Evolutionary conservation across 2,797 vertebrate genomes (phyloP).

Genomic region (Trematomus bernacchii): DNA sequence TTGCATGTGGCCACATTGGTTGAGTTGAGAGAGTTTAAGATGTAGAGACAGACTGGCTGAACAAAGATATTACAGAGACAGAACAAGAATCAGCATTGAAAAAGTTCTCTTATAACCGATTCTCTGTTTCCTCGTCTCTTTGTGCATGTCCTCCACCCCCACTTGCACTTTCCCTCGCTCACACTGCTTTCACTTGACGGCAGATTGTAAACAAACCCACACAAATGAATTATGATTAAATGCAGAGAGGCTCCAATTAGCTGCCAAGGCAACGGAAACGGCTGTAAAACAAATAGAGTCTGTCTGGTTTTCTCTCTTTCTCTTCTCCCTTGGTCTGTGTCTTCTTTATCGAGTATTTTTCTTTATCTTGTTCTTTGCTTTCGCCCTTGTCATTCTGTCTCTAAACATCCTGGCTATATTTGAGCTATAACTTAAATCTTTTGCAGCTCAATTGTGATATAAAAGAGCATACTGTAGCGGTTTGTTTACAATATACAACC

Average conservation of each 20-base stretch:
- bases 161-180: constrained; percentile 4
- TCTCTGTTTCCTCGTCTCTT: constrained; percentile 16
- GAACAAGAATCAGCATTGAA: constrained; percentile 17
- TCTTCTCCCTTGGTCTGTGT: constrained; percentile 13
- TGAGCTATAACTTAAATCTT: background rate
- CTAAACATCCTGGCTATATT: background rate
- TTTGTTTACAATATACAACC: background rate
- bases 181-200: constrained; percentile 28
- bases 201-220: constrained; percentile 67
- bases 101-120: constrained; percentile 28
- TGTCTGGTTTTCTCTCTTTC: constrained; percentile 49
- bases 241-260: constrained; percentile 68
- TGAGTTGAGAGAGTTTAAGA: background rate
- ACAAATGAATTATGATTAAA: constrained; percentile 75
- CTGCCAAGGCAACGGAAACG: constrained; percentile 60
- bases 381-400: background rate
- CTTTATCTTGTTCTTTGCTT: background rate
- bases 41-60: background rate
- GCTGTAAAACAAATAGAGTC: constrained; percentile 35
- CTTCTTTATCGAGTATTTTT: background rate
- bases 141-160: constrained; percentile 26
- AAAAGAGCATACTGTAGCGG: background rate
- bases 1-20: background rate
- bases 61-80: constrained; percentile 11
- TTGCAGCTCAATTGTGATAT: background rate